Evolutionary conservation across 2,113 vertebrate genomes (phyloP).

Genomic region (Castor canadensis): DNA sequence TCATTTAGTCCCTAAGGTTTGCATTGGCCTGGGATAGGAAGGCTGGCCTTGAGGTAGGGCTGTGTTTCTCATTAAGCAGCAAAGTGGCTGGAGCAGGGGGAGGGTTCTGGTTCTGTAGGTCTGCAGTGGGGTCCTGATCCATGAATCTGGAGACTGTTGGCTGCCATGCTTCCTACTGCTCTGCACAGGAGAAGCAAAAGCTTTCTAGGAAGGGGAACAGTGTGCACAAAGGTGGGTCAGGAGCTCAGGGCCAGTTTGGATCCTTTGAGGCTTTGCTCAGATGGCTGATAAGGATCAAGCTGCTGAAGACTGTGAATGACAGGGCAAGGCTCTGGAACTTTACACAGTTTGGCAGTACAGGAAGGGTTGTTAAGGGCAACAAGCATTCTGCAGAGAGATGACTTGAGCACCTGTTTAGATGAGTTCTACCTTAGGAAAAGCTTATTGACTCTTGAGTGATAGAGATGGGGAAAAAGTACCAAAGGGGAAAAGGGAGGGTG

Average conservation of each 20-base stretch:
- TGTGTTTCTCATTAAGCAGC: background rate
- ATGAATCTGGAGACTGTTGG: background rate
- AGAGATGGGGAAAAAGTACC: background rate
- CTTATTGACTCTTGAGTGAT: background rate
- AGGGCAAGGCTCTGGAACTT: background rate
- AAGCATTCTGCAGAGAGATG: background rate
- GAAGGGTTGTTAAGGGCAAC: background rate
- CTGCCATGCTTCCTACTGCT: background rate
- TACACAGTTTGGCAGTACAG: fast-evolving
- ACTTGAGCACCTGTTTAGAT: background rate
- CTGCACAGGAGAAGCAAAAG: background rate
- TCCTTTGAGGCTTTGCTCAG: background rate
- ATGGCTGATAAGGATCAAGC: background rate
- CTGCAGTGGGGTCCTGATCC: background rate
- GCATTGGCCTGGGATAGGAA: background rate
- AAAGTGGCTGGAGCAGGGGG: background rate
- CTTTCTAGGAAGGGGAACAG: background rate
- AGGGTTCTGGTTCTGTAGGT: background rate
- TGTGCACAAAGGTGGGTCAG: background rate
- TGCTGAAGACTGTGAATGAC: background rate
- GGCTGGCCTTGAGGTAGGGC: background rate
- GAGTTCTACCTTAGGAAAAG: background rate
- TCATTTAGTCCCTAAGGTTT: background rate
- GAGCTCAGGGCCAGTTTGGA: background rate
- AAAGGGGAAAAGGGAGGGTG: background rate